Conservation (phyloP, 2,888 invertebrate genomes). For the Lepas anatifera region DNA sequence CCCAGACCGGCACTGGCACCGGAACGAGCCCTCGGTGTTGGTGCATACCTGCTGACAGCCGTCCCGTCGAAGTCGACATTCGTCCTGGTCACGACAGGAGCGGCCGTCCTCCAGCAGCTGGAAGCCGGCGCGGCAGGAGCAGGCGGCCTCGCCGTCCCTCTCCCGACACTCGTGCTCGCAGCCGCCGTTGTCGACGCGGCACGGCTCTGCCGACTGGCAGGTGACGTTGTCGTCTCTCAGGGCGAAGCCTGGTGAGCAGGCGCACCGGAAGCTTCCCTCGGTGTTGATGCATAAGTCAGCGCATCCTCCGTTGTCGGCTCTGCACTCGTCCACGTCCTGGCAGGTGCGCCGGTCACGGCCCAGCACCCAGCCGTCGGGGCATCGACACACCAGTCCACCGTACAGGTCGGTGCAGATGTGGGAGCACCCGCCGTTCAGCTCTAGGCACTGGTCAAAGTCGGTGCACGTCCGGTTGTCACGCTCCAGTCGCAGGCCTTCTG, state of each 20-base stretch:
- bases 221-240: constrained; percentile 24
- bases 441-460: constrained; percentile 34
- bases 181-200: constrained; percentile 19
- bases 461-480: constrained; percentile 23
- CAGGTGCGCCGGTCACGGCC: constrained; percentile 28
- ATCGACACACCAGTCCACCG: constrained; percentile 25
- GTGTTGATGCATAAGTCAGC: constrained; percentile 31
- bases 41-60: constrained; percentile 20
- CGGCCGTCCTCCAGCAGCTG: constrained; percentile 17
- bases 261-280: constrained; percentile 29
- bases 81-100: constrained; percentile 32
- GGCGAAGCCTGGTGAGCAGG: constrained; percentile 44
- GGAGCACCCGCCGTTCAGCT: constrained; percentile 42
- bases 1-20: constrained; percentile 18
- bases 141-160: constrained; percentile 7
- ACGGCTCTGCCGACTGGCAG: constrained; percentile 27
- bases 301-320: constrained; percentile 29
- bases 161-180: constrained; percentile 18
- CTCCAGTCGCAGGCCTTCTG: constrained; percentile 39
- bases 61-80: constrained; percentile 17
- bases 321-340: constrained; percentile 34
- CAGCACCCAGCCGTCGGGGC: constrained; percentile 24
- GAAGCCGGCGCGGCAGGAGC: constrained; percentile 22
- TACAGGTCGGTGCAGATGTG: constrained; percentile 42
- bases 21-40: constrained; percentile 21